Base-by-base conservation (phyloP, 2,888 invertebrate genomes). In the Amiota minor region DNA sequence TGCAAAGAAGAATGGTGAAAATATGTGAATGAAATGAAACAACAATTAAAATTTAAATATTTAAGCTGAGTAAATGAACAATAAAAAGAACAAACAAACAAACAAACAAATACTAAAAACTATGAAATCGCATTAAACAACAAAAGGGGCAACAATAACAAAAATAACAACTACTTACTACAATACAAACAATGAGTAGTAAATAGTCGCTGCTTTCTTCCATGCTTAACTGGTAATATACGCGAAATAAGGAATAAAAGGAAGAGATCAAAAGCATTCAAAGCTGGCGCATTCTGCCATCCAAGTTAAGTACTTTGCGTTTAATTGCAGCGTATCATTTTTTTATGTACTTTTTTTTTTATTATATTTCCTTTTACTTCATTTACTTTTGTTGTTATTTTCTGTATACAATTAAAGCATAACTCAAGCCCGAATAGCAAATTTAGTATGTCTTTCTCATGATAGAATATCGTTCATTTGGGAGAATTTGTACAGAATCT, bases 381-480 rank as follows among this genome's bases (percentile, higher is more conserved):
- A 9, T 59, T 18, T 35, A 8, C 6, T 35, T 35, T 35, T 35
- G 35, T 68, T 23, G 12, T 47, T 59, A 35, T 70, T 56, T 56
- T 68, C 55, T 70, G 35, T 62, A 49, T 35, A 77, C 85, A 86
- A 83, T 83, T 83, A 86, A 80, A 86, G 79, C 82, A 81, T 81
- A 85, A 86, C 85, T 83, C 86, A 83, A 81, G 86, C 80, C 79
- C 75, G 6, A 72, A 73, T 70, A 79, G 82, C 82, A 86, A 35
- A 85, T 85, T 86, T 83, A 83, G 82, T 79, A 35, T 35, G 80
- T 80, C 80, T 80, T 81, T 81, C 35, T 35, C 35, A 35, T 35
- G 35, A 20, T 49, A 62, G 9, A 62, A 62, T 86, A 86, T 81
- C 76, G 80, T 78, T 81, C 82, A 76, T 80, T 79, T 77, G 86